These are phyloP conservation scores for Caenorhabditis panamensis DNA, from an alignment of 2,888 invertebrate species.

Conservation along the genomic window DNA sequence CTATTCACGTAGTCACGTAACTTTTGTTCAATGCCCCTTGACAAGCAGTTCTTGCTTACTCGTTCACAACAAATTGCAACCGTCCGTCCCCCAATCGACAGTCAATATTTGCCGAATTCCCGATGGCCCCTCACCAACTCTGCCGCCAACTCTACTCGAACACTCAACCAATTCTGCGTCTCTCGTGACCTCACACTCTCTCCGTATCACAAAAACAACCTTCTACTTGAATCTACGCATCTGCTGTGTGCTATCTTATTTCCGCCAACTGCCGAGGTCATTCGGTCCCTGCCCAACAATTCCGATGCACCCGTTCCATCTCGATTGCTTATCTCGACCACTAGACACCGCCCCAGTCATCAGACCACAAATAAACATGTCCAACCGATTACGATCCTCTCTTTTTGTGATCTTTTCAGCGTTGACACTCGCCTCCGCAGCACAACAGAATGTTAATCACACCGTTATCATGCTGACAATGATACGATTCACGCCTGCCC, in stretches of 20 bases:
- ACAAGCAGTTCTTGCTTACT: too few species aligned
- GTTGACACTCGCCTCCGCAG: neutral
- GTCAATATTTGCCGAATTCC: constrained; percentile 16
- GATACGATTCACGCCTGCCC: neutral
- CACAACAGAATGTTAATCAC: constrained; percentile 5
- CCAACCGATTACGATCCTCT: neutral
- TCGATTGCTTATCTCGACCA: constrained; percentile 6
- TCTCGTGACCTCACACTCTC: neutral
- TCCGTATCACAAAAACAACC: neutral
- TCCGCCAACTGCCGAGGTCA: constrained; percentile 51
- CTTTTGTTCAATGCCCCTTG: neutral
- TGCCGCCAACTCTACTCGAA: constrained; percentile 7
- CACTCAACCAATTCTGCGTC: constrained; percentile 3
- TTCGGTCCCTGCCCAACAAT: constrained; percentile 5
- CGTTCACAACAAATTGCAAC: constrained; percentile 3
- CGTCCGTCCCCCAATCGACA: constrained; percentile 14
- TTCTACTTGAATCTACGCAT: neutral
- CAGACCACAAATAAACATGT: neutral
- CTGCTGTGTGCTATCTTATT: constrained; percentile 28
- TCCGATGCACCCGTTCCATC: constrained; percentile 11
- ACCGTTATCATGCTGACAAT: neutral
- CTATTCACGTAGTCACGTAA: neutral
- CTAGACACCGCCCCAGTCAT: neutral
- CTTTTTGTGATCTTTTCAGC: neutral
- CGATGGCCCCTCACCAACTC: neutral